These are phyloP conservation scores for Aotus griseimembra DNA, from an alignment of 2,797 vertebrate genomes.

Conservation along the genomic window DNA sequence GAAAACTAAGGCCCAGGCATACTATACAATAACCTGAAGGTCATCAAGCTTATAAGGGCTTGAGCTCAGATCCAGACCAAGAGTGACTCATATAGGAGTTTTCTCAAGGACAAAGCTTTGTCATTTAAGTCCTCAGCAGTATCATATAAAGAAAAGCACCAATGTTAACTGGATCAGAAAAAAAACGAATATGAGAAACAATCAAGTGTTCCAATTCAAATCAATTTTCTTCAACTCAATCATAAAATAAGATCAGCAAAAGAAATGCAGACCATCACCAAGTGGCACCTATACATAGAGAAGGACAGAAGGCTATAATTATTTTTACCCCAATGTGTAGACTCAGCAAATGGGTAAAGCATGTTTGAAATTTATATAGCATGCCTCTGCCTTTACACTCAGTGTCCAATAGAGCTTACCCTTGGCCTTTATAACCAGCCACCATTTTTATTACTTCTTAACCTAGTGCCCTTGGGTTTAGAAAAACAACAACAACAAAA, in stretches of 20 bases:
- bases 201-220: neutral
- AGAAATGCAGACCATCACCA: neutral
- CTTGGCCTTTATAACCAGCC: neutral
- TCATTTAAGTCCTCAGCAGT: neutral
- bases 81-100: neutral
- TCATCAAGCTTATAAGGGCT: neutral
- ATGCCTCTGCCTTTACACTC: neutral
- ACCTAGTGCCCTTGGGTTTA: neutral
- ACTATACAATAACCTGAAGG: neutral
- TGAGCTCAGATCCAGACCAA: neutral
- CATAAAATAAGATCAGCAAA: neutral
- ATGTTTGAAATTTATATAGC: neutral
- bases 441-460: neutral
- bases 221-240: neutral
- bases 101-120: neutral
- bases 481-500: too few relatives aligned
- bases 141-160: neutral
- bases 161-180: neutral
- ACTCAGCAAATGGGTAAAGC: neutral
- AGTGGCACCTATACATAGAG: neutral
- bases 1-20: neutral
- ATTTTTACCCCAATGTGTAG: neutral
- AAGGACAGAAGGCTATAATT: neutral
- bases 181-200: neutral
- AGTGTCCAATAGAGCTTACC: neutral